Evolutionary conservation across 2,888 invertebrate species (phyloP).

Genomic region (Ormyrus rosae): DNA sequence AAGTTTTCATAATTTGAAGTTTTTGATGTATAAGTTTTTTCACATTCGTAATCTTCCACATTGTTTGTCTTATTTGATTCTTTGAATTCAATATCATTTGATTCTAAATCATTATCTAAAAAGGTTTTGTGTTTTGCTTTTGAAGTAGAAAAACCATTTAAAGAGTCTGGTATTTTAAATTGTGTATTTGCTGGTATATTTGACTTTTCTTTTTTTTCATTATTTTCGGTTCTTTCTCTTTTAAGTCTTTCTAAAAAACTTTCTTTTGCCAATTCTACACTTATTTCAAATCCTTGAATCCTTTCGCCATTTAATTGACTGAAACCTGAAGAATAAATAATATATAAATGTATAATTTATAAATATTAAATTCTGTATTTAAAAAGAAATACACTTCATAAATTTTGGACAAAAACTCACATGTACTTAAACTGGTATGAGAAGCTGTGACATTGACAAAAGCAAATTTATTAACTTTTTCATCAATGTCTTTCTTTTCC

Average conservation of each 20-base stretch:
- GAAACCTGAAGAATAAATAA: conserved; percentile 57
- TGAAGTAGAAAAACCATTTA: background rate
- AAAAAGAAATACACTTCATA: background rate
- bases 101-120: conserved; percentile 28
- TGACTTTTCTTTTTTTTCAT: conserved; percentile 7
- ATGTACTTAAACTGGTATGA: conserved; percentile 58
- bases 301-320: conserved; percentile 52
- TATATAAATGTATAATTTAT: background rate
- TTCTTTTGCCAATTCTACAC: conserved; percentile 62
- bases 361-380: background rate
- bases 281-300: conserved; percentile 55
- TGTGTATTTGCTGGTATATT: background rate
- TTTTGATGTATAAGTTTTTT: background rate
- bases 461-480: conserved; percentile 60
- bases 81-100: conserved; percentile 14
- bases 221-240: conserved; percentile 59
- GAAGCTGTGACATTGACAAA: conserved; percentile 60
- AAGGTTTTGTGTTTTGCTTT: conserved; percentile 22
- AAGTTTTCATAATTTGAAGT: background rate
- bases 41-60: background rate
- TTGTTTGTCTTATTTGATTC: conserved; percentile 43
- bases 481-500: conserved; percentile 56
- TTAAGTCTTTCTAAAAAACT: conserved; percentile 62
- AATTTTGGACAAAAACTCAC: conserved; percentile 54
- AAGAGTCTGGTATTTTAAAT: background rate